These are phyloP conservation scores for Homarus americanus DNA, from an alignment of 1,140 invertebrate species.

Conservation along the genomic window DNA sequence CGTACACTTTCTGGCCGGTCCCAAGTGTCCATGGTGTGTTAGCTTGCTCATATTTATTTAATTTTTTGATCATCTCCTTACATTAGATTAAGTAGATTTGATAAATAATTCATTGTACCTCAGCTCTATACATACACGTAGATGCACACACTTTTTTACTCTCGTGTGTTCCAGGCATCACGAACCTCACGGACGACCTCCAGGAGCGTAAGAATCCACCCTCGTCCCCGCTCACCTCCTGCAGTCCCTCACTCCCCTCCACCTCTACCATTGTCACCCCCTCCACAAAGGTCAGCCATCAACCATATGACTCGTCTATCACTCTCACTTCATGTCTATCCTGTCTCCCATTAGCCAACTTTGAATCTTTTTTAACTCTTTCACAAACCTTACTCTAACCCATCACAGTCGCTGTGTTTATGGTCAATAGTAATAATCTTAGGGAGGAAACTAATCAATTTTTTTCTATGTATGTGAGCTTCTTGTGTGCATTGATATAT, in stretches of 20 bases:
- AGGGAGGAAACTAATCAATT: no score
- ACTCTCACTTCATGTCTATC: no score
- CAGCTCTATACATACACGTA: no score
- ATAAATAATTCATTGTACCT: no score
- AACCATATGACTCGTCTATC: not conserved
- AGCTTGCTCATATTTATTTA: not conserved
- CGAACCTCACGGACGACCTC: constrained; percentile 72
- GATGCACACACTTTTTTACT: not conserved
- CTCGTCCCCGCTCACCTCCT: constrained; percentile 66
- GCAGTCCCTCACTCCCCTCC: constrained; percentile 70
- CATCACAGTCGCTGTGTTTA: no score
- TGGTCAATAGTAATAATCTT: no score
- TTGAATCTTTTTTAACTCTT: no score
- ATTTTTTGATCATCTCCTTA: not conserved
- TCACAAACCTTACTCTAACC: no score
- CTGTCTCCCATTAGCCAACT: no score
- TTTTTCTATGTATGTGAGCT: no score
- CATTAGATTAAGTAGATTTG: no score
- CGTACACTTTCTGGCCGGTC: constrained; percentile 74
- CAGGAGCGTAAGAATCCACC: constrained; percentile 69
- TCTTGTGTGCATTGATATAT: no score
- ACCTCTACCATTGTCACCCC: constrained; percentile 45
- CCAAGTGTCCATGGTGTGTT: constrained; percentile 73
- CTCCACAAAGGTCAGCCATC: constrained; percentile 46
- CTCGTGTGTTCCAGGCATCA: constrained; percentile 46